Percentiles rank a stretch among this genome's conserved stretches.
phyloP scores from a whole-genome alignment of 2,797 vertebrate genomes.

The Heterohyrax brucei region DNA sequence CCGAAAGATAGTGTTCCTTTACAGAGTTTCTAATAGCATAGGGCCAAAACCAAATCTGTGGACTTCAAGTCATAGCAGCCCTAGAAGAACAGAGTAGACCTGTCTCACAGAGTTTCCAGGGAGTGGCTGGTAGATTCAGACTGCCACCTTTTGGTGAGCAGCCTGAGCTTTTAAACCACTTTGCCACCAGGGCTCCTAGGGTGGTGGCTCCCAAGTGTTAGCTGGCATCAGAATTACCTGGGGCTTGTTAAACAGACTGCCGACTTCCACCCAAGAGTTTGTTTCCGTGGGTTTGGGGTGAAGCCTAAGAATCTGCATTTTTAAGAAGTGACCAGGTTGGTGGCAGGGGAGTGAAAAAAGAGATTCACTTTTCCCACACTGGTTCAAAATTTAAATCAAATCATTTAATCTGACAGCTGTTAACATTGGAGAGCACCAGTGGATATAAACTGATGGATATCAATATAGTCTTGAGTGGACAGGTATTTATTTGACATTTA shows the following conservation, averaged over 20 bases:
- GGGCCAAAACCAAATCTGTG: too few species aligned
- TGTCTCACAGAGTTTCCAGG: too few species aligned
- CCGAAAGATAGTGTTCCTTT: constrained; percentile 84
- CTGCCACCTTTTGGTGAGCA: too few species aligned
- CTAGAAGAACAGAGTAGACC: too few species aligned
- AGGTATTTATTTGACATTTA: constrained; percentile 44
- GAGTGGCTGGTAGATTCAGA: too few species aligned
- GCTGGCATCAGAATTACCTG: not conserved
- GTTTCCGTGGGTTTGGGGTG: not conserved
- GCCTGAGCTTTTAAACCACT: too few species aligned
- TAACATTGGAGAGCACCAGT: constrained; percentile 80
- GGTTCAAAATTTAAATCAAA: constrained; percentile 81
- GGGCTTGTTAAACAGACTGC: constrained; percentile 7
- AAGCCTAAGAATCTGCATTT: constrained; percentile 15
- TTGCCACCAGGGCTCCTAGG: too few species aligned
- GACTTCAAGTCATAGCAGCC: too few species aligned
- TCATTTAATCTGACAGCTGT: constrained; percentile 68
- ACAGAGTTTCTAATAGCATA: not conserved
- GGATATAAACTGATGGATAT: constrained; percentile 31
- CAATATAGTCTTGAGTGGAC: constrained; percentile 10
- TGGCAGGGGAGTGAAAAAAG: constrained; percentile 81
- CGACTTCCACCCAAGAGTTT: not conserved
- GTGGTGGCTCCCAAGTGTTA: not conserved
- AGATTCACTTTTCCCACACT: constrained; percentile 82
- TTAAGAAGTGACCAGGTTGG: constrained; percentile 25